Base-by-base conservation (phyloP, 2,888 invertebrate genomes). In the Syrphus vitripennis region DNA sequence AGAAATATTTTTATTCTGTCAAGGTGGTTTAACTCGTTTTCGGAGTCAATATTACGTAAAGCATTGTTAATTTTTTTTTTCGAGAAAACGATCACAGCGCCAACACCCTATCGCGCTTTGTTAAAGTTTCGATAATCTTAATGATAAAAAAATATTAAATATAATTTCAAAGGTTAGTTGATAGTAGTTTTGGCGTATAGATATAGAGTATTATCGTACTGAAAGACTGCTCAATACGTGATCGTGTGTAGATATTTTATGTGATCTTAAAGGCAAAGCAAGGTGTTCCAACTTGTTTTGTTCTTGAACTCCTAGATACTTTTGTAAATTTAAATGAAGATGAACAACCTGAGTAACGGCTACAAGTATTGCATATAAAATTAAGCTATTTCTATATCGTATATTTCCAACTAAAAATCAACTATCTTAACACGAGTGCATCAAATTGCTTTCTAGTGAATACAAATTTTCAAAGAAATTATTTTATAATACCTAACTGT, bases 11-110 rank as follows among this genome's bases (percentile, higher is more conserved):
- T 37, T 57, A 57, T 10, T 48, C 53, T 45, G n/a, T 53, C 50
- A 48, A 84, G 63, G 81, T 77, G 61, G 81, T 69, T 81, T 76
- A 81, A 84, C 84, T 77, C 29, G 84, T 84, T 84, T 84, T 72
- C 67, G 61, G 61, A 77, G 34, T 10, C 24, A n/a, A n/a, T 37
- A 55, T 84, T 84, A 84, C 84, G 84, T 84, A 84, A 84, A 80
- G 42, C 31, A 37, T 74, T 48, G 26, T 21, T n/a, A n/a, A n/a
- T n/a, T 9, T 75, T 59, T 48, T 53, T 53, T n/a, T 14, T 72
- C 55, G 81, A 71, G 37, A 76, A 76, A 53, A 16, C 53, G 71
- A 84, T 84, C 81, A 59, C 40, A 26, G 53, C 40, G 81, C 81
- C 84, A 81, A 81, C 83, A 84, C 83, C 83, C 83, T 55, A 71